Evolutionary conservation across 2,888 invertebrate genomes (phyloP).

Genomic region (Trachelus stipa): DNA sequence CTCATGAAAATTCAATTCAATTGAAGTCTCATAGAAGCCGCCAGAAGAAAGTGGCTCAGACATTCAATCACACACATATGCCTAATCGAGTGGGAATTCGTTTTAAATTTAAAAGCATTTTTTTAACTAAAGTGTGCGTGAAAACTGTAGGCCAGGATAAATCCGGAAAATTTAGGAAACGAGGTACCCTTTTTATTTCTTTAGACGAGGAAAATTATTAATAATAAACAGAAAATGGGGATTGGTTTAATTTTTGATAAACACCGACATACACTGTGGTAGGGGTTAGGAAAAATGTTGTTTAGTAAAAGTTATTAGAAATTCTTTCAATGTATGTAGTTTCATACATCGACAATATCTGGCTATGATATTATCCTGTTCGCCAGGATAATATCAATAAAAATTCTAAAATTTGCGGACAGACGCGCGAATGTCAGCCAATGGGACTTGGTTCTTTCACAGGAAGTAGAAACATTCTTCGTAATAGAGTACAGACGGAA

Average conservation of each 20-base stretch:
- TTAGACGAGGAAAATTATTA: neutral
- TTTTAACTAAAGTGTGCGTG: neutral
- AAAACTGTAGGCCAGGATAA: neutral
- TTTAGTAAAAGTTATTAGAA: constrained; percentile 30
- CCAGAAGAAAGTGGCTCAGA: neutral
- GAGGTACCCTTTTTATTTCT: neutral
- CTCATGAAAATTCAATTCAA: neutral
- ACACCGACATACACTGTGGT: neutral
- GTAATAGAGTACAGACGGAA: neutral
- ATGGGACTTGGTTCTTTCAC: neutral
- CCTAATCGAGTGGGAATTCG: neutral
- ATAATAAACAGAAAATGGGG: neutral
- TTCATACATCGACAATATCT: neutral
- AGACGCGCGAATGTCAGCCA: neutral
- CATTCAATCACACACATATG: neutral
- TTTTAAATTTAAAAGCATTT: neutral
- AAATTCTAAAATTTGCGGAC: neutral
- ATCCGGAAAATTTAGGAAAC: neutral
- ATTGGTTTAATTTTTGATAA: neutral
- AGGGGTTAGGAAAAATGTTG: constrained; percentile 15
- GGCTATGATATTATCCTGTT: neutral
- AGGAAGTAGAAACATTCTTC: neutral
- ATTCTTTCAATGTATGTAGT: constrained; percentile 23
- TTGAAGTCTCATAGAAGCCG: neutral
- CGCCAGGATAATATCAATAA: neutral